Percentiles rank a stretch among this genome's conserved stretches.
Conservation (phyloP, 1,140 invertebrate genomes). For the Asobara japonica region DNA sequence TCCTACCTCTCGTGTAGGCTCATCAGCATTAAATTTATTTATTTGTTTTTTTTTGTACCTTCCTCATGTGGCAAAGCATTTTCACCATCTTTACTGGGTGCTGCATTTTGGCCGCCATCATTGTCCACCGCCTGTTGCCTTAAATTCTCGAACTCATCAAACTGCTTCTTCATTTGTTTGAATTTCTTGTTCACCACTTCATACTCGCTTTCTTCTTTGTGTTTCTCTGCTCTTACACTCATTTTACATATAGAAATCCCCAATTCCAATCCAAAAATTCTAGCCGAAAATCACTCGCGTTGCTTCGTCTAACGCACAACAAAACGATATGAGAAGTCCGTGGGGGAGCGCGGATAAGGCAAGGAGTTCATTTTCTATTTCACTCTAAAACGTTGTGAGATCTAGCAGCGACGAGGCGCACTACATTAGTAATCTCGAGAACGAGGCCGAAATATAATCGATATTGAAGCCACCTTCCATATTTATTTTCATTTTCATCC, state of each 20-base stretch:
- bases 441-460: not conserved
- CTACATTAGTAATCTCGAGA: not conserved
- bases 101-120: not conserved
- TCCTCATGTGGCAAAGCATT: not conserved
- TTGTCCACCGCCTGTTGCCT: not conserved
- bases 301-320: not conserved
- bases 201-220: not conserved
- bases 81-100: not conserved
- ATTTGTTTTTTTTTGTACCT: conserved; percentile 18
- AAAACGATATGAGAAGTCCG: not conserved
- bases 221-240: not conserved
- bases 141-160: not conserved
- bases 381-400: not conserved
- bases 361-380: not conserved
- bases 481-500: too few species aligned
- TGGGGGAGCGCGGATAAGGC: not conserved
- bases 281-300: conserved; percentile 17
- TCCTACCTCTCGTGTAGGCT: not conserved
- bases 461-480: too few species aligned
- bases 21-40: not conserved
- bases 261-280: conserved; percentile 18
- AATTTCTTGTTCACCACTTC: not conserved
- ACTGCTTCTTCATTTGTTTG: not conserved
- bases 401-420: not conserved
- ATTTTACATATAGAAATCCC: not conserved